Percentiles rank a stretch among this genome's conserved stretches.
Conservation (phyloP, 2,888 invertebrate species). For the Chaitophorus viminalis region DNA sequence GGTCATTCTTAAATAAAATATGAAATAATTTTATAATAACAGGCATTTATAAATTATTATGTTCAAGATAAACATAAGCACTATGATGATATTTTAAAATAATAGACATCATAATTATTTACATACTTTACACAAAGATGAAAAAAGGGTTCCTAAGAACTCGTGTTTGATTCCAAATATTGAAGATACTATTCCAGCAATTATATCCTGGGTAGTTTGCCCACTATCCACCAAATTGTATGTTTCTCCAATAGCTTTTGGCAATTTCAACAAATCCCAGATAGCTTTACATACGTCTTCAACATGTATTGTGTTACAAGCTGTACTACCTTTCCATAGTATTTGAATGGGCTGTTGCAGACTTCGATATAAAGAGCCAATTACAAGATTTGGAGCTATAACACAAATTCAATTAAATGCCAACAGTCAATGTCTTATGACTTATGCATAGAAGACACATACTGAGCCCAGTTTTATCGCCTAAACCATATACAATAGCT, state of each 20-base stretch:
- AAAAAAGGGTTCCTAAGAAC: slow-evolving; percentile 85
- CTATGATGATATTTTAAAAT: background rate
- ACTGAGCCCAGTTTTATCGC: slow-evolving; percentile 86
- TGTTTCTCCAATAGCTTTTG: slow-evolving; percentile 71
- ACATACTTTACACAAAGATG: slow-evolving; percentile 81
- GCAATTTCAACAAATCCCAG: slow-evolving; percentile 76
- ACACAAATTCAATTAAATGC: slow-evolving; percentile 60
- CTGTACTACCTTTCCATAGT: slow-evolving; percentile 85
- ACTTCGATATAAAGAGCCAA: slow-evolving; percentile 89
- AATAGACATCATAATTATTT: slow-evolving; percentile 18
- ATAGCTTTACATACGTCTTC: slow-evolving; percentile 84
- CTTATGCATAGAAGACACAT: slow-evolving; percentile 67
- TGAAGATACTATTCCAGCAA: slow-evolving; percentile 82
- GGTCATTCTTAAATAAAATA: slow-evolving; percentile 74
- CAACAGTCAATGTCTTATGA: background rate
- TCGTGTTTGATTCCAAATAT: slow-evolving; percentile 88
- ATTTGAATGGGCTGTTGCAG: slow-evolving; percentile 91
- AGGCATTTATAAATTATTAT: background rate
- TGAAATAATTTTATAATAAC: slow-evolving; percentile 6
- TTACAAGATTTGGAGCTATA: slow-evolving; percentile 83
- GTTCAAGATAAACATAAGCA: too few relatives aligned
- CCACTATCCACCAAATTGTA: slow-evolving; percentile 88
- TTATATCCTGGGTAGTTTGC: slow-evolving; percentile 84
- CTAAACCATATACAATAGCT: slow-evolving; percentile 86
- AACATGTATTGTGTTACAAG: slow-evolving; percentile 89